Conservation (phyloP, 2,797 vertebrate species). For the Enteromius paludinosus region DNA sequence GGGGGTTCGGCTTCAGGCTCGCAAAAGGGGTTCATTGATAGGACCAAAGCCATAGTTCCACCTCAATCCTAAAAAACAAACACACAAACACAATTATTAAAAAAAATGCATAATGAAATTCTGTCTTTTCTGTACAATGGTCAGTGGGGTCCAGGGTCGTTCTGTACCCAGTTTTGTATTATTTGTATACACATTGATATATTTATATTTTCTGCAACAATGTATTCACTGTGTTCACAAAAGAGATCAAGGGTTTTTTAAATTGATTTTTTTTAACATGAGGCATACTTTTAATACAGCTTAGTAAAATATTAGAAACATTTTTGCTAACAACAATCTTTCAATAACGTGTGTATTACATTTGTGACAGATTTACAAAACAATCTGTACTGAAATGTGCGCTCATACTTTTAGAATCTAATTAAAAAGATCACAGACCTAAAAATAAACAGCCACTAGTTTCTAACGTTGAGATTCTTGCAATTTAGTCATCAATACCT, state of each 20-base stretch:
- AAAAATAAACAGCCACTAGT: not conserved
- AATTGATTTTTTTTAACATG: not conserved
- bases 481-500: not conserved
- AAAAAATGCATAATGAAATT: not conserved
- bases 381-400: not conserved
- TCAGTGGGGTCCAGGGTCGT: not conserved
- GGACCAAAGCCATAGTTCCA: constrained; percentile 92
- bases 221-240: not conserved
- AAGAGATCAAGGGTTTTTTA: not conserved
- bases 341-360: not conserved
- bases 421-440: not conserved
- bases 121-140: not conserved
- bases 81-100: constrained; percentile 2
- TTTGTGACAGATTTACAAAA: not conserved
- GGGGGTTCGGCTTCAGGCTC: constrained; percentile 87
- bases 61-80: constrained; percentile 51
- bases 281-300: not conserved
- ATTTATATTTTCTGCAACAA: not conserved
- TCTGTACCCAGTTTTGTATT: not conserved
- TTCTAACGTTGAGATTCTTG: not conserved
- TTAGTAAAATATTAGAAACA: not conserved
- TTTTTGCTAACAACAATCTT: not conserved
- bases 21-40: constrained; percentile 94
- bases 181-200: not conserved
- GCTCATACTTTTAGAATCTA: not conserved